A percentile compares a stretch with the other conserved stretches of the same genome.
Conservation (phyloP, 1,140 invertebrate species). For the Trichonephila clavata region DNA sequence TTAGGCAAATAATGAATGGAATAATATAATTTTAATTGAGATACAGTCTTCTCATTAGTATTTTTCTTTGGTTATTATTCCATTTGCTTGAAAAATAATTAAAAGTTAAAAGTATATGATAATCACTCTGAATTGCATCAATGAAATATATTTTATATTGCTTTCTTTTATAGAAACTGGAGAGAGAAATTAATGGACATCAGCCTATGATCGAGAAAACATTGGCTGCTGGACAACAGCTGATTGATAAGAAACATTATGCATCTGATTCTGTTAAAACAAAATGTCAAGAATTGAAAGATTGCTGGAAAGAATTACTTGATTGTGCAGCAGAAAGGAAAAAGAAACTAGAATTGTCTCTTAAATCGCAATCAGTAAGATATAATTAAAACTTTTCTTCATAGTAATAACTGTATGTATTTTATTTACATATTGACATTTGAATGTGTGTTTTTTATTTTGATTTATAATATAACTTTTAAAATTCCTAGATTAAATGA, state of each 20-base stretch:
- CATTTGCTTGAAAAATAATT: no score
- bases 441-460: not conserved
- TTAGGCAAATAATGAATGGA: no score
- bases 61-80: not conserved
- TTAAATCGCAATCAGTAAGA: conserved; percentile 90
- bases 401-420: no score
- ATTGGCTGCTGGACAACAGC: conserved; percentile 86
- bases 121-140: not conserved
- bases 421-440: not conserved
- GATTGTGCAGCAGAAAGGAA: conserved; percentile 87
- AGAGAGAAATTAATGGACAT: conserved; percentile 91
- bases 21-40: no score
- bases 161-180: conserved; percentile 85
- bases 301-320: conserved; percentile 83
- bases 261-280: conserved; percentile 82
- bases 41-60: no score
- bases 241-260: conserved; percentile 89
- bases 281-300: conserved; percentile 75
- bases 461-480: no score
- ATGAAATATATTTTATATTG: no score
- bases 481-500: no score
- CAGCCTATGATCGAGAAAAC: conserved; percentile 91
- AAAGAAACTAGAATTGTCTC: conserved; percentile 90
- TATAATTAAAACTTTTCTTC: not conserved
- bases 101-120: no score